Evolutionary conservation across 1,140 invertebrate genomes (phyloP).

Genomic region (Andricus grossulariae): DNA sequence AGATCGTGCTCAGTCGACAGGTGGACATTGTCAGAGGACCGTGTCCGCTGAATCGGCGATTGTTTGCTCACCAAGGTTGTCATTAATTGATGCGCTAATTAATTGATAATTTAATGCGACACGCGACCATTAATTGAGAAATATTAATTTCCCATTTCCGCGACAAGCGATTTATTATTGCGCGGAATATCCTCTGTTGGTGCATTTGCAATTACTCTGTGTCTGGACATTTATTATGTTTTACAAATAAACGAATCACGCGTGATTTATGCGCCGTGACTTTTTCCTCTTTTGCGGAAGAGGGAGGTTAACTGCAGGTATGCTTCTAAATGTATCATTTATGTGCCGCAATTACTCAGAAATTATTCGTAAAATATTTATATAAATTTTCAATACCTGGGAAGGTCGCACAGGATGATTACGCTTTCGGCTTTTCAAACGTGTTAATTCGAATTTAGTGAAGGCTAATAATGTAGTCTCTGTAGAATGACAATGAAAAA

Average conservation of each 20-base stretch:
- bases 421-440: too few species aligned
- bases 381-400: too few species aligned
- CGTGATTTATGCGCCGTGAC: conserved; percentile 1
- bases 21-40: conserved; percentile 43
- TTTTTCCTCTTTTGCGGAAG: conserved; percentile 2
- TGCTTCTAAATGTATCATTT: conserved; percentile 14
- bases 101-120: conserved; percentile 27
- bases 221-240: conserved; percentile 26
- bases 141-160: conserved; percentile 27
- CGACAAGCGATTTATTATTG: conserved; percentile 26
- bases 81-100: conserved; percentile 27
- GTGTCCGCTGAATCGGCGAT: neutral
- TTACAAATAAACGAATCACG: conserved; percentile 27
- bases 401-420: too few species aligned
- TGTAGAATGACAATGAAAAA: too few species aligned
- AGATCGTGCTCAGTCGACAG: conserved; percentile 50
- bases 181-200: conserved; percentile 16
- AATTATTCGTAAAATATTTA: conserved; percentile 23
- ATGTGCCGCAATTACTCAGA: neutral
- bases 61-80: neutral
- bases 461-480: too few species aligned
- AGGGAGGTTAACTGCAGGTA: neutral
- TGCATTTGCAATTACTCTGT: conserved; percentile 19
- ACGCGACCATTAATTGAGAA: conserved; percentile 13
- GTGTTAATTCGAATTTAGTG: too few species aligned